Conservation (phyloP, 2,888 invertebrate genomes). For the Leucoma salicis region DNA sequence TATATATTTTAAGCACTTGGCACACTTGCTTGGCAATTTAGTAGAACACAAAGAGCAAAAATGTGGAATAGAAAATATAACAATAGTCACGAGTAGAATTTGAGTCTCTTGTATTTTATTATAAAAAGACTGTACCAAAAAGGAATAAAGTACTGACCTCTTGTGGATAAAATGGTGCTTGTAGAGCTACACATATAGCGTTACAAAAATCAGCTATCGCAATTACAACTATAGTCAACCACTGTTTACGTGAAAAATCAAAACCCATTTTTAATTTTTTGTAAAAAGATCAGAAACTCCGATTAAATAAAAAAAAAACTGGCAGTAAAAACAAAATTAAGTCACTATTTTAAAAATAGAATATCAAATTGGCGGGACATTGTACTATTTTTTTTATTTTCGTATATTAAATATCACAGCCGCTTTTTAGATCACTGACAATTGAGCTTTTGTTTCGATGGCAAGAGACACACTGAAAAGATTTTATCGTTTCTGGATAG, state of each 20-base stretch:
- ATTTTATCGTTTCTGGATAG: conserved; percentile 46
- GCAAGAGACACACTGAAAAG: conserved; percentile 49
- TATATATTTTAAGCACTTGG: no score
- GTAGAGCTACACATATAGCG: conserved; percentile 91
- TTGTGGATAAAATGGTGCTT: conserved; percentile 92
- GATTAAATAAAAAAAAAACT: no score
- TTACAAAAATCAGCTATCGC: conserved; percentile 92
- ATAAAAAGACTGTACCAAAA: no score
- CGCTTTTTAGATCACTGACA: conserved; percentile 50
- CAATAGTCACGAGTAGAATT: no score
- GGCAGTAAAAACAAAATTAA: no score
- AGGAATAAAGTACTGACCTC: conserved; percentile 82
- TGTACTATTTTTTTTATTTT: neutral
- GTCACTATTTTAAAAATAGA: conserved; percentile 10
- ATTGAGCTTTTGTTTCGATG: conserved; percentile 38
- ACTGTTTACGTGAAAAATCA: conserved; percentile 87
- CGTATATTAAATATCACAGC: conserved; percentile 14
- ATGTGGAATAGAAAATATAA: no score
- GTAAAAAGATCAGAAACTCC: neutral
- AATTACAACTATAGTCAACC: conserved; percentile 89
- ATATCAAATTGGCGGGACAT: conserved; percentile 10
- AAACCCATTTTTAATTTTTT: conserved; percentile 74
- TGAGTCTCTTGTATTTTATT: no score
- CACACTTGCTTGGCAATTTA: no score
- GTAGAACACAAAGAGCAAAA: no score